Base-by-base conservation (phyloP, 2,888 invertebrate species). In the Eilema depressum region DNA sequence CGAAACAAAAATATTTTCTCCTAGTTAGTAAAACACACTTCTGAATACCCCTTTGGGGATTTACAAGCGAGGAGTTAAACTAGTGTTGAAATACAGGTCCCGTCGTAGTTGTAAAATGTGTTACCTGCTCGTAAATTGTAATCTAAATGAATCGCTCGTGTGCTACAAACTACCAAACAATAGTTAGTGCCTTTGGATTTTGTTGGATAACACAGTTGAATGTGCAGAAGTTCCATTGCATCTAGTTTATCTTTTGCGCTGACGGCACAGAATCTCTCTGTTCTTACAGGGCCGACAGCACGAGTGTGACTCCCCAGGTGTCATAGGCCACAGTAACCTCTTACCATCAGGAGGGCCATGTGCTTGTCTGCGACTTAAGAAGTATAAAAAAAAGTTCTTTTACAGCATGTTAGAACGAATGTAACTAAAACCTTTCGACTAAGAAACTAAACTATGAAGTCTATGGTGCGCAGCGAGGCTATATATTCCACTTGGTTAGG, bases 141-240 rank as follows among this genome's bases (percentile, higher is more conserved):
- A 82, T 77, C 66, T 65, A 61, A 70, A 77, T 71, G 67, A 70
- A 73, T 80, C 14, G 53, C 61, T 67, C 2, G 28, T 30, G 59
- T 25, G 60, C 28, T 71, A 64, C 63, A 57, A 59, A 74, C 63
- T 82, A 80, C 20, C 10, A 63, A 80, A 75, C 68, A 70, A 71
- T 65, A 68, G 71, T 75, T 75, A 70, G 69, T 59, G 28, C 71
- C 59, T 73, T 56, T 41, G 47, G 25, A 4, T 57, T 62, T 11
- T 25, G 57, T 70, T 70, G 62, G n/a, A 28, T 23, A n/a, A 1
- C 5, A 64, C 26, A 68, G 17, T 26, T 53, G 53, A 60, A 23
- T 56, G 14, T 14, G 8, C 73, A 82, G 83, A 80, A 82, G 80
- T 66, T 64, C 65, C 17, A 70, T 20, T 64, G 14, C 1, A 10